Evolutionary conservation across 2,797 vertebrate species (phyloP).

Genomic region (Gymnothorax reevesii): DNA sequence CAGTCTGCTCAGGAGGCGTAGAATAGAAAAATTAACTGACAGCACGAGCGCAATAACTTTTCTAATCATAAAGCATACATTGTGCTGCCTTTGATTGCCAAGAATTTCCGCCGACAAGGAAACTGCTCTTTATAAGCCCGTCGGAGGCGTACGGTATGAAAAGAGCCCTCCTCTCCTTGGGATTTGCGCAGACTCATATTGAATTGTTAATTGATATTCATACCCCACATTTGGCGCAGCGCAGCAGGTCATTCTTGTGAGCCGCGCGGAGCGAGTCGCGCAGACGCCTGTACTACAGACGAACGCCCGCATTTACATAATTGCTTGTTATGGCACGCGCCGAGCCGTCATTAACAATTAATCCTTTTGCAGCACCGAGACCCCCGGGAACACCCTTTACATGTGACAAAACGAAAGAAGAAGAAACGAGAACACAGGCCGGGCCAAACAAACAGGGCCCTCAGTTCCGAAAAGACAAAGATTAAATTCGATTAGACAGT

Average conservation of each 20-base stretch:
- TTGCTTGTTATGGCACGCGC: neutral
- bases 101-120: neutral
- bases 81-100: neutral
- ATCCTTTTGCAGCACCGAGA: neutral
- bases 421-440: neutral
- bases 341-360: slow-evolving; percentile 1
- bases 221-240: neutral
- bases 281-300: neutral
- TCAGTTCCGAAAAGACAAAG: neutral
- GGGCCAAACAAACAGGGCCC: neutral
- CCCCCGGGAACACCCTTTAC: neutral
- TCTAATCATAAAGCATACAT: neutral
- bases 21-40: neutral
- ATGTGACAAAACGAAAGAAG: neutral
- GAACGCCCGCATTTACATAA: neutral
- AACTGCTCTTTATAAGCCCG: neutral
- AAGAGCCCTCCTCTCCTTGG: neutral
- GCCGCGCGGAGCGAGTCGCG: neutral
- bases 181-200: neutral
- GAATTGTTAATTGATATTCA: neutral
- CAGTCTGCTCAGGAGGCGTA: neutral
- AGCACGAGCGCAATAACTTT: neutral
- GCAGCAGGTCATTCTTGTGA: neutral
- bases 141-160: neutral
- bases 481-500: neutral